Evolutionary conservation across 2,888 invertebrate species (phyloP).

Genomic region (Apodemia zela): DNA sequence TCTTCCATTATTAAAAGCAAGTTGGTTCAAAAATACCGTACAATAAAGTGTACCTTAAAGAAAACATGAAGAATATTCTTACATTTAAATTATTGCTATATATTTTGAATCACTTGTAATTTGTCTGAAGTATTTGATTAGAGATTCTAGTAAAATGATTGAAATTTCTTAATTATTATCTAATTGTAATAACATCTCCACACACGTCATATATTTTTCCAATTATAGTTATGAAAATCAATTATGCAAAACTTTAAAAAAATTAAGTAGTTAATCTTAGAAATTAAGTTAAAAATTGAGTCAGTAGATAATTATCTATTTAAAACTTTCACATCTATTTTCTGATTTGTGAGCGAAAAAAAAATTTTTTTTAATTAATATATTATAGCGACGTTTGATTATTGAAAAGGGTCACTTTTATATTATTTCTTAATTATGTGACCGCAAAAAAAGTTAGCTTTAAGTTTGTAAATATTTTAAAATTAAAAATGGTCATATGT

Average conservation of each 20-base stretch:
- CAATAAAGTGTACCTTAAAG: not conserved
- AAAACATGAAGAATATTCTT: no score
- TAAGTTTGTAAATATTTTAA: no score
- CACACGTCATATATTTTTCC: constrained; percentile 15
- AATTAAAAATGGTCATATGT: no score
- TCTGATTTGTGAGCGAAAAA: constrained; percentile 4
- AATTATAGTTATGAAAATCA: constrained; percentile 11
- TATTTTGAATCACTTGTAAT: constrained; percentile 7
- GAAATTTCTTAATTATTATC: constrained; percentile 1
- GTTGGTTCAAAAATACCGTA: constrained; percentile 11
- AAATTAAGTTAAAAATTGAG: constrained; percentile 9
- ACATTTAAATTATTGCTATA: not conserved
- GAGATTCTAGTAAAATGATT: constrained; percentile 1
- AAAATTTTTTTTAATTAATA: not conserved
- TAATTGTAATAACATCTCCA: constrained; percentile 13
- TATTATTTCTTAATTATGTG: constrained; percentile 19
- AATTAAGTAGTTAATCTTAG: constrained; percentile 12
- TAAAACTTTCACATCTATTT: constrained; percentile 5
- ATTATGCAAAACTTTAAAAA: constrained; percentile 10
- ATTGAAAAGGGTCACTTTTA: constrained; percentile 4
- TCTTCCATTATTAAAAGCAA: constrained; percentile 6
- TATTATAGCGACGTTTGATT: constrained; percentile 2
- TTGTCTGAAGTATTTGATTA: constrained; percentile 13
- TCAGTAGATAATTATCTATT: constrained; percentile 11
- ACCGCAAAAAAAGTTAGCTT: constrained; percentile 22